Percentiles rank a stretch among this genome's conserved stretches.
These are phyloP conservation scores for Ectropis crepuscularia DNA, from an alignment of 2,888 invertebrate genomes.

Conservation along the genomic window DNA sequence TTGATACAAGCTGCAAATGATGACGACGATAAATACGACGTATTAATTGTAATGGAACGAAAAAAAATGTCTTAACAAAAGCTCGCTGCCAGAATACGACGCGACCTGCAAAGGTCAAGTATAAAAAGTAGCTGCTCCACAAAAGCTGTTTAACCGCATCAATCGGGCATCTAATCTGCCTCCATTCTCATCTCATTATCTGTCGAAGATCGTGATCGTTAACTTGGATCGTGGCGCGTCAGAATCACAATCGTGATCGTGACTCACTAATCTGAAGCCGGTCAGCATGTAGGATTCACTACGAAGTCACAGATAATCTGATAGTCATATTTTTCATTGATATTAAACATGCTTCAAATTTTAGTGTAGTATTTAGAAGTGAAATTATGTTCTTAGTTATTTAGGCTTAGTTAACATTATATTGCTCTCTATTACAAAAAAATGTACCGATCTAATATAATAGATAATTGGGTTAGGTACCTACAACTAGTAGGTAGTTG, in stretches of 20 bases:
- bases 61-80: neutral
- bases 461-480: no score
- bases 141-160: conserved; percentile 40
- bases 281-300: conserved; percentile 44
- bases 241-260: conserved; percentile 57
- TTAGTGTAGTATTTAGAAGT: no score
- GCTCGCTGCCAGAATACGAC: conserved; percentile 20
- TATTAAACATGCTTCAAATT: no score
- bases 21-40: no score
- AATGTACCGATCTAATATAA: no score
- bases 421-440: no score
- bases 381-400: no score
- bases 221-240: conserved; percentile 57
- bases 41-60: neutral
- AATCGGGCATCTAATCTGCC: conserved; percentile 44
- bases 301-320: conserved; percentile 8
- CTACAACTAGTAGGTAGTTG: no score
- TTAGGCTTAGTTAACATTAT: neutral
- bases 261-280: conserved; percentile 59
- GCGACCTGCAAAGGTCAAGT: conserved; percentile 33
- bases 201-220: conserved; percentile 56
- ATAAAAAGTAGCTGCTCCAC: conserved; percentile 37
- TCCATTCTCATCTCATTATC: conserved; percentile 37
- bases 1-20: no score
- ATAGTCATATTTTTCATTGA: conserved; percentile 1